Base-by-base conservation (phyloP, 2,888 invertebrate species). In the Brachynemurus nebulosus region DNA sequence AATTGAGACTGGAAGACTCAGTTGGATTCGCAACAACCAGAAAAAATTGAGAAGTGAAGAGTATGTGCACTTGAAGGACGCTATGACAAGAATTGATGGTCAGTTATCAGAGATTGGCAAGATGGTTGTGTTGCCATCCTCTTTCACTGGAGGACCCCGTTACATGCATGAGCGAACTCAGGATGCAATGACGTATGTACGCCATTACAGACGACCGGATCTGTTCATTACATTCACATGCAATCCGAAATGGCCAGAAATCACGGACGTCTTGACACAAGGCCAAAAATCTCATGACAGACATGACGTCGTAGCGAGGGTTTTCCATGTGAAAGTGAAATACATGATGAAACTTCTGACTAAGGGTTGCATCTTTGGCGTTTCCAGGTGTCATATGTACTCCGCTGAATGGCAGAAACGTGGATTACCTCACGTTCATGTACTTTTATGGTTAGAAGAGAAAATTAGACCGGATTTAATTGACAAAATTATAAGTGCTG, bases 171-270 rank as follows among this genome's bases (percentile, higher is more conserved):
- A 64, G 52, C 52, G 56, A 23, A 61, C 58, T 50, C 61, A 66
- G 48, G 64, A 65, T 55, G 59, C 62, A 1, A 65, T 67, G 64
- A 52, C 61, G 9, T 59, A 63, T 39, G 65, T 67, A 4, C 23
- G 56, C 27, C 58, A 59, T 47, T 61, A 51, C 55, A 66, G 67
- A 16, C 40, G 45, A 16, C 50, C 52, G 4, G 44, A 44, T 17
- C 50, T 63, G n/a, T 68, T 66, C 49, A 50, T 65, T 5, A 66
- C 65, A n/a, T 56, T 65, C 50, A 65, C 66, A 1, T 63, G 62
- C 47, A 65, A 65, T 53, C 63, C 62, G 2, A 57, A 57, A 42
- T 66, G 64, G 62, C 46, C 42, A 14, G 63, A 66, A 38, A 38
- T 38, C 9, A 38, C 33, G 30, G 51, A 51, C 16, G 53, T 60